A percentile compares a stretch with the other conserved stretches of the same genome.
Conservation (phyloP, 2,888 invertebrate species). For the Tipula confusa region DNA sequence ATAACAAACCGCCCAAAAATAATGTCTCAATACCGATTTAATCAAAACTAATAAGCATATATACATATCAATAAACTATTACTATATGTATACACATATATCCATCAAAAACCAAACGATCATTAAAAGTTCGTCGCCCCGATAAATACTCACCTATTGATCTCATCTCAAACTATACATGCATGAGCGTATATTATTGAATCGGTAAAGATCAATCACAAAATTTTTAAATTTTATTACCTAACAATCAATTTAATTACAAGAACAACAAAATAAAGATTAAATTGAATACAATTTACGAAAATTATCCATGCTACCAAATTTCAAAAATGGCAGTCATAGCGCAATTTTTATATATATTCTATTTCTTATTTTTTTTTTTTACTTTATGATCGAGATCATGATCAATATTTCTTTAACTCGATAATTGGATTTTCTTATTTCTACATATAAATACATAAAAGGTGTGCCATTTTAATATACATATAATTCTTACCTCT, state of each 20-base stretch:
- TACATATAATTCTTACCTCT: conserved; percentile 13
- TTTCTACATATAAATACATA: background rate
- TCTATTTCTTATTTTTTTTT: background rate
- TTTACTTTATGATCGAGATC: background rate
- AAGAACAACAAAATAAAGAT: background rate
- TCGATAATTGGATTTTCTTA: conserved; percentile 20
- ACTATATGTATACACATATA: too few species aligned
- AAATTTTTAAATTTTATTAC: background rate
- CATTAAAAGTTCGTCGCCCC: background rate
- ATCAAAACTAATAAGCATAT: background rate
- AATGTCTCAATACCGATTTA: background rate
- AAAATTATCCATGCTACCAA: conserved; percentile 20
- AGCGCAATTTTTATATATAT: background rate
- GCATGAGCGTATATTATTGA: background rate
- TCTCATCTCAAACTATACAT: background rate
- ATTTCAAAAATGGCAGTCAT: background rate
- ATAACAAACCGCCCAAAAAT: background rate
- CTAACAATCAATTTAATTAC: conserved; percentile 20
- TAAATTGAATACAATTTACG: background rate
- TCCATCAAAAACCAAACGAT: background rate
- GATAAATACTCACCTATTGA: background rate
- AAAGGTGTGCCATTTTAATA: conserved; percentile 21
- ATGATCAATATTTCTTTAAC: conserved; percentile 25
- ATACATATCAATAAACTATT: background rate
- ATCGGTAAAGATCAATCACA: conserved; percentile 20